Evolutionary conservation across 1,140 invertebrate species (phyloP).

Genomic region (Hylaeus volcanicus): DNA sequence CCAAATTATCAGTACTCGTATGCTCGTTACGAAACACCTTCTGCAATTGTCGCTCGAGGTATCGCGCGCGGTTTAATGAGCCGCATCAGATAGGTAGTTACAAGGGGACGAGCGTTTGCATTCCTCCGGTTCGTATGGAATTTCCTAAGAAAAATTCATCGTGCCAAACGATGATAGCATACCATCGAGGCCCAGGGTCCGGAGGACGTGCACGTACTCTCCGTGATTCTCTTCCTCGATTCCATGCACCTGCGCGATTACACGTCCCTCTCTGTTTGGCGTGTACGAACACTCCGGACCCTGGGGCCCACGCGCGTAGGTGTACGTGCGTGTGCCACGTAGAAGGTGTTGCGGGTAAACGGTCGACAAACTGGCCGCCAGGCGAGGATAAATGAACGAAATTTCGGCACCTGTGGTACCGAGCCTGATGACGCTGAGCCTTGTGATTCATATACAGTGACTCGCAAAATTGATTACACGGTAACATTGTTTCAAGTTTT

Average conservation of each 20-base stretch:
- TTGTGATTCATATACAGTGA: conserved; percentile 2
- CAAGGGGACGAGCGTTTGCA: conserved; percentile 45
- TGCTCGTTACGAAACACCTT: conserved; percentile 18
- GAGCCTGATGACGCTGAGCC: not conserved
- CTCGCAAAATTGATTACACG: too few relatives aligned
- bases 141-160: conserved; percentile 37
- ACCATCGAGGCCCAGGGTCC: conserved; percentile 14
- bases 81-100: conserved; percentile 58
- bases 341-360: conserved; percentile 60
- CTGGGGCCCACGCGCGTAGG: not conserved
- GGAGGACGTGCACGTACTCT: not conserved
- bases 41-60: conserved; percentile 54
- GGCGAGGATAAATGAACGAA: conserved; percentile 63
- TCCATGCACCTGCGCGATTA: conserved; percentile 11
- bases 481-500: too few relatives aligned
- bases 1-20: not conserved
- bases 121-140: conserved; percentile 48
- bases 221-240: conserved; percentile 13
- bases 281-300: not conserved
- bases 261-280: not conserved
- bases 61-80: conserved; percentile 63
- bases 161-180: conserved; percentile 41
- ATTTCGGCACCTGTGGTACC: conserved; percentile 58
- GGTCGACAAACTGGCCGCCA: conserved; percentile 54
- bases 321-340: conserved; percentile 13